Base-by-base conservation (phyloP, 2,888 invertebrate genomes). In the Camptogramma bilineatum region DNA sequence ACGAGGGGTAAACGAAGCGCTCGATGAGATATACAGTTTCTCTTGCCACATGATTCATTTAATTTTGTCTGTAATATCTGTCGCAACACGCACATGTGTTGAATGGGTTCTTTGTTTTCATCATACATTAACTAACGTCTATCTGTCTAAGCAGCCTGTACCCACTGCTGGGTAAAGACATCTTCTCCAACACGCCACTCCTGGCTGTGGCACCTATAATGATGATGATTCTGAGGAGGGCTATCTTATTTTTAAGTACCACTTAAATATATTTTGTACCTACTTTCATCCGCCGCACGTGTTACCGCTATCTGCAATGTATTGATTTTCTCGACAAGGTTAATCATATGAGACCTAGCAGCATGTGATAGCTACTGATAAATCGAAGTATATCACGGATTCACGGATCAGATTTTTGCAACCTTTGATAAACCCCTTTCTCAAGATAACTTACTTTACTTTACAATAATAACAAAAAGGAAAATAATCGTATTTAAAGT, bases 241-340 rank as follows among this genome's bases (percentile, higher is more conserved):
- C n/a, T n/a, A n/a, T n/a, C n/a, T n/a, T n/a, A n/a, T n/a, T n/a
- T n/a, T n/a, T n/a, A n/a, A n/a, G n/a, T n/a, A n/a, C 34, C 39
- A 39, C 59, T 21, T 17, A 17, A 51, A 34, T 34, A 34, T 34
- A 34, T 3, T 53, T 53, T 42, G 16, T 42, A 42, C 7, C 28
- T 59, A 47, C 48, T 60, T 60, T 60, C 8, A 47, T 47, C 17
- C 47, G 39, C 17, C 47, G 39, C 31, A n/a, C 10, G 46, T 51
- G 54, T 8, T 19, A 52, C 47, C 44, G 47, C 13, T 65, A 57
- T 65, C 56, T 61, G 34, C 24, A 52, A 47, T 61, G 60, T 56
- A 64, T 64, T 64, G 64, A 65, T 61, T 65, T 55, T 61, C 54
- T 50, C 34, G 46, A 52, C 56, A 56, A 65, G 61, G 53, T 61